Evolutionary conservation across 2,797 vertebrate species (phyloP).

Genomic region (Alauda arvensis): DNA sequence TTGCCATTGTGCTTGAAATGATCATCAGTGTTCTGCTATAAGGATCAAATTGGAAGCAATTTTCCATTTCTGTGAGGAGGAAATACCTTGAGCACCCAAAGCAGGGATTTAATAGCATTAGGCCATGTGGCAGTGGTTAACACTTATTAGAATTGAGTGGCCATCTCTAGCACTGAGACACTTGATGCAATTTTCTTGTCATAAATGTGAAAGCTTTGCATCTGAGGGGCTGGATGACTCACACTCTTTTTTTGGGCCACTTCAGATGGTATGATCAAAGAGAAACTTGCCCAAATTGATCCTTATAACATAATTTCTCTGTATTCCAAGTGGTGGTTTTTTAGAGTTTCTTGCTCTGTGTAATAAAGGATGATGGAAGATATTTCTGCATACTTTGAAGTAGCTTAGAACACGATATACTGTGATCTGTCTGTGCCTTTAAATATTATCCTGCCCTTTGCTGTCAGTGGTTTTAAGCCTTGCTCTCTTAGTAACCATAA

Average conservation of each 20-base stretch:
- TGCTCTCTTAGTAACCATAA: not conserved
- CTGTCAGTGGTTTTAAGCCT: not conserved
- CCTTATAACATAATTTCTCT: conserved; percentile 10
- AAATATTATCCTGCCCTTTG: not conserved
- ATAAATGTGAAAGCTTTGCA: not conserved
- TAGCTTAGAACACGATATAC: not conserved
- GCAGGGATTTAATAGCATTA: not conserved
- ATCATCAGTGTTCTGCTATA: not conserved
- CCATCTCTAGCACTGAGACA: not conserved
- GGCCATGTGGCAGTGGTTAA: not conserved
- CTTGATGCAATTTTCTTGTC: not conserved
- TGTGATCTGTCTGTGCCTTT: not conserved
- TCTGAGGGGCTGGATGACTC: not conserved
- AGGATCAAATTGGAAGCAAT: conserved; percentile 42
- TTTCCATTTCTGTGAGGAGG: not conserved
- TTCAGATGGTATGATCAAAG: not conserved
- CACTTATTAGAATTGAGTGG: not conserved
- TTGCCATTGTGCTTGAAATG: not conserved
- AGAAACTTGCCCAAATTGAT: conserved; percentile 29
- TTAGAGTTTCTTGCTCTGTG: not conserved
- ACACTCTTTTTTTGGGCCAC: not conserved
- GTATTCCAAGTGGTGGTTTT: not conserved
- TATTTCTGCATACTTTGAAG: conserved; percentile 57
- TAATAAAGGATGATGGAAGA: not conserved
- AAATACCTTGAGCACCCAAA: not conserved